Evolutionary conservation across 1,140 invertebrate species (phyloP).

Genomic region (Orussus abietinus): DNA sequence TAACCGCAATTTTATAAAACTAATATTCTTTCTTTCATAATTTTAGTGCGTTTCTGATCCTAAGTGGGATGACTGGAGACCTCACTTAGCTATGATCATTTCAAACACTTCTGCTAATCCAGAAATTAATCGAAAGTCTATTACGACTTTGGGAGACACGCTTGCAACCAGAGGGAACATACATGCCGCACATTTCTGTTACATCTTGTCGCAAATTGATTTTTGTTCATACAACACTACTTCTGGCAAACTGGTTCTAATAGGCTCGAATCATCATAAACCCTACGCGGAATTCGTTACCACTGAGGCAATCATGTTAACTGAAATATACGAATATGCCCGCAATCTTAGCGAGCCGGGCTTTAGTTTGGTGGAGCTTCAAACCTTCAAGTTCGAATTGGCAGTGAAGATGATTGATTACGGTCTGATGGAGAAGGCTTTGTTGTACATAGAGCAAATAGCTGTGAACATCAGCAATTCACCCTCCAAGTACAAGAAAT

Average conservation of each 20-base stretch:
- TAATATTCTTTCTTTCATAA: slow-evolving; percentile 20
- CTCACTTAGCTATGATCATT: slow-evolving; percentile 91
- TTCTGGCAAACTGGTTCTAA: slow-evolving; percentile 70
- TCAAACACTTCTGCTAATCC: slow-evolving; percentile 78
- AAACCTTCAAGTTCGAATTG: slow-evolving; percentile 71
- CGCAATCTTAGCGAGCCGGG: slow-evolving; percentile 73
- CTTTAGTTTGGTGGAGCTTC: slow-evolving; percentile 64
- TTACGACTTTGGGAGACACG: slow-evolving; percentile 74
- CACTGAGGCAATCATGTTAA: slow-evolving; percentile 85
- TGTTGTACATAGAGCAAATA: slow-evolving; percentile 80
- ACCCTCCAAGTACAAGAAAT: slow-evolving; percentile 55
- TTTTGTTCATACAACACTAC: slow-evolving; percentile 64
- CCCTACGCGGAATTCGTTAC: slow-evolving; percentile 69
- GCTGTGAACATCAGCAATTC: slow-evolving; percentile 62
- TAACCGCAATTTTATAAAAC: slow-evolving; percentile 1
- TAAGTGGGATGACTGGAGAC: slow-evolving; percentile 93
- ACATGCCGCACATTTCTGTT: slow-evolving; percentile 90
- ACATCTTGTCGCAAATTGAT: slow-evolving; percentile 79
- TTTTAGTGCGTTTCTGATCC: slow-evolving; percentile 74
- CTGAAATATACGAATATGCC: slow-evolving; percentile 93
- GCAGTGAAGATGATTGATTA: slow-evolving; percentile 74
- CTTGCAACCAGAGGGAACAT: slow-evolving; percentile 67
- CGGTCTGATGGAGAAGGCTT: slow-evolving; percentile 71
- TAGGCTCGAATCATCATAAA: slow-evolving; percentile 69
- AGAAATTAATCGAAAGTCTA: slow-evolving; percentile 79